Evolutionary conservation across 23 tunicate species (phyloP).

Genomic region (Halocynthia aurantium): DNA sequence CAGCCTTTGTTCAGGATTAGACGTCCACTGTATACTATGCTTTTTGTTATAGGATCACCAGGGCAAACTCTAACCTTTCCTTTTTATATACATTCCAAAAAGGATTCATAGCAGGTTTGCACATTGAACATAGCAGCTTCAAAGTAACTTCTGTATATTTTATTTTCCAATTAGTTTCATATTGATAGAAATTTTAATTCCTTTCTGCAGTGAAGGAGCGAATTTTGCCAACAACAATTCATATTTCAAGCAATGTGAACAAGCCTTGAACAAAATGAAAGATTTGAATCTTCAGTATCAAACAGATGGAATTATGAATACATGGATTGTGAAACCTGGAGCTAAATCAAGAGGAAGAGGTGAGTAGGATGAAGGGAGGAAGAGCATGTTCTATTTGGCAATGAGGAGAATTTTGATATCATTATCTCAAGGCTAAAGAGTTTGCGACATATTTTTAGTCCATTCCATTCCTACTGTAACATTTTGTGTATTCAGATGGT

Average conservation of each 20-base stretch:
- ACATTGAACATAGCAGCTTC: neutral
- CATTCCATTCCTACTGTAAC: too few species aligned
- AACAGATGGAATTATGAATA: constrained; percentile 84
- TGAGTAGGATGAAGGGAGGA: neutral
- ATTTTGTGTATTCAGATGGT: too few species aligned
- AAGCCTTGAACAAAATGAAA: constrained; percentile 42
- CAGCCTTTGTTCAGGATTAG: too few species aligned
- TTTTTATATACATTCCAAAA: neutral
- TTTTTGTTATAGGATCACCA: too few species aligned
- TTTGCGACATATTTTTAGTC: too few species aligned
- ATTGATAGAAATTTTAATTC: neutral
- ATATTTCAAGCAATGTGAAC: constrained; percentile 55
- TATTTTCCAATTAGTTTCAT: neutral
- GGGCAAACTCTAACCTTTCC: neutral
- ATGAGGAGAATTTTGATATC: neutral
- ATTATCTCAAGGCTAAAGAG: too few species aligned
- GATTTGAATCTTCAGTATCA: constrained; percentile 54
- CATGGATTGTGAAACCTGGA: constrained; percentile 99
- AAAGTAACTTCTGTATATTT: neutral
- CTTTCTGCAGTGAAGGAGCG: constrained; percentile 70
- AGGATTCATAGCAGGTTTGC: neutral
- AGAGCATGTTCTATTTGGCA: neutral
- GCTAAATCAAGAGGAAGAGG: constrained; percentile 97
- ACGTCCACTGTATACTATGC: too few species aligned
- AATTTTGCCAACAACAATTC: constrained; percentile 47